Evolutionary conservation across 2,888 invertebrate genomes (phyloP).

Genomic region (Entomobrya multifasciata): DNA sequence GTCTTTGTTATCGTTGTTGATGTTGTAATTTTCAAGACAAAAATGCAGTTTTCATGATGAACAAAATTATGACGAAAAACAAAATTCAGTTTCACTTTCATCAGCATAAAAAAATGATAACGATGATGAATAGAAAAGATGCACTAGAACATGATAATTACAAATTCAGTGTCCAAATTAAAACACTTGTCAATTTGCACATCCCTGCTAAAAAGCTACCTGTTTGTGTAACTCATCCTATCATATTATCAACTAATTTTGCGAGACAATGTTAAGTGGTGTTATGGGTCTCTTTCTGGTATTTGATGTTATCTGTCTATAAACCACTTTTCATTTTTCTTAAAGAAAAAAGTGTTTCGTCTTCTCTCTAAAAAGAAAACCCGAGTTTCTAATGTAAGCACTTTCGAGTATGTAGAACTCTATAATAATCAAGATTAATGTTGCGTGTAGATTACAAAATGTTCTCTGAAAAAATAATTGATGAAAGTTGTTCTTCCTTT

Average conservation of each 20-base stretch:
- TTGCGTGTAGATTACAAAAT: slow-evolving; percentile 46
- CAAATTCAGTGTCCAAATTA: slow-evolving; percentile 22
- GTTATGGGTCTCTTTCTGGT: no score
- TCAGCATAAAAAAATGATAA: not conserved
- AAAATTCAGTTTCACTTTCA: slow-evolving; percentile 9
- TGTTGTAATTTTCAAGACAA: slow-evolving; percentile 24
- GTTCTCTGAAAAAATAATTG: slow-evolving; percentile 49
- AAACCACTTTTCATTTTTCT: slow-evolving; percentile 11
- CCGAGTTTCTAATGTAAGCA: slow-evolving; percentile 11
- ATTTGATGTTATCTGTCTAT: not conserved
- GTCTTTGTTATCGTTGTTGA: not conserved
- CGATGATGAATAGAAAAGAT: not conserved
- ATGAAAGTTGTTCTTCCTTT: slow-evolving; percentile 9
- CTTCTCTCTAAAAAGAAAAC: no score
- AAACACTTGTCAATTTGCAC: slow-evolving; percentile 44
- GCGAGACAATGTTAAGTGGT: not conserved
- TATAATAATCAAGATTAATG: slow-evolving; percentile 20
- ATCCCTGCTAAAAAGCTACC: slow-evolving; percentile 43
- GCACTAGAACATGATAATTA: slow-evolving; percentile 17
- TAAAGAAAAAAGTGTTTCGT: not conserved
- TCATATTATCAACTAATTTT: not conserved
- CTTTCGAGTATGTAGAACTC: not conserved
- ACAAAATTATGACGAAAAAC: not conserved
- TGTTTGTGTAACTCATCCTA: not conserved
- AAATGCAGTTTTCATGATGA: slow-evolving; percentile 43